phyloP scores from a whole-genome alignment of 2,888 invertebrate species.

The Scrobipalpa costella region DNA sequence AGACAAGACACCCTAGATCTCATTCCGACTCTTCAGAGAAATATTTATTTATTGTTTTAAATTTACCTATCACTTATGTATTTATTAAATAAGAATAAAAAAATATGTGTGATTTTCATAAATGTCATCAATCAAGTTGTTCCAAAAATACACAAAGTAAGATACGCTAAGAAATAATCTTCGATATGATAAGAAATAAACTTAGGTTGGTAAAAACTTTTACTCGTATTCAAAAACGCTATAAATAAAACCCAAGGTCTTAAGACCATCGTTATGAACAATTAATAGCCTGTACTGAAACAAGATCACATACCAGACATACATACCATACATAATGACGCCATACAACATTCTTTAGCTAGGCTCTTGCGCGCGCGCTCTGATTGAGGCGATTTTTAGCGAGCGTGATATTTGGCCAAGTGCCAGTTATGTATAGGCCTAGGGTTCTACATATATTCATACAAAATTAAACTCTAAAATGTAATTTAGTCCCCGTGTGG shows the following conservation, averaged over 20 bases:
- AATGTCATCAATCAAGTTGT: too few relatives aligned
- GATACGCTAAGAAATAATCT: too few relatives aligned
- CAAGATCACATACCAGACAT: constrained; percentile 7
- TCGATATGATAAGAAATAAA: too few relatives aligned
- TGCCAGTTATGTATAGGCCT: background rate
- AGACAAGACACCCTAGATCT: too few relatives aligned
- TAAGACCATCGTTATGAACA: background rate
- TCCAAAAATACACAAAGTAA: too few relatives aligned
- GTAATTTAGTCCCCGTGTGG: too few relatives aligned
- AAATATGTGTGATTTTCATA: too few relatives aligned
- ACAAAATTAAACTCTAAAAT: background rate
- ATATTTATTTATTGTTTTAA: too few relatives aligned
- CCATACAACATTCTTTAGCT: background rate
- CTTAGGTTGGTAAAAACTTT: too few relatives aligned
- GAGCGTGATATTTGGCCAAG: background rate
- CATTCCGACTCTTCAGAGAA: too few relatives aligned
- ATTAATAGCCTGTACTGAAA: background rate
- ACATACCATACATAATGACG: constrained; percentile 4
- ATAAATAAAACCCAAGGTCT: background rate
- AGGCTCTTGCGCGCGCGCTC: background rate
- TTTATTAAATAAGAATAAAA: too few relatives aligned
- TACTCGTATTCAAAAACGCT: background rate
- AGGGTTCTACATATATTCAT: background rate
- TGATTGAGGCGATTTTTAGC: constrained; percentile 7
- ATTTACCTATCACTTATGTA: too few relatives aligned